These are phyloP conservation scores for Orchestes rusci DNA, from an alignment of 2,888 invertebrate genomes.

Conservation along the genomic window DNA sequence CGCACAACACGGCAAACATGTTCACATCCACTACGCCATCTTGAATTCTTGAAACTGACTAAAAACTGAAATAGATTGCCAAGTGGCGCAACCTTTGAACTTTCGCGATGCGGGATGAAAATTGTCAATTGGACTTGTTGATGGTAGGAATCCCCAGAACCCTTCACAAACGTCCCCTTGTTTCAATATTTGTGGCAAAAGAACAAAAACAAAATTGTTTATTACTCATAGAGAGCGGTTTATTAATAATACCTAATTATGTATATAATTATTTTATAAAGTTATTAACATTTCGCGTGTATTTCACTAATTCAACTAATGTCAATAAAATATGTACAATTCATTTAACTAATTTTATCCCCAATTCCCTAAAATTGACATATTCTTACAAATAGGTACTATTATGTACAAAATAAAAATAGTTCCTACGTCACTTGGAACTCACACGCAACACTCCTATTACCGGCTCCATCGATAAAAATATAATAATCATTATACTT, in stretches of 20 bases:
- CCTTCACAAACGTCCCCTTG: no score
- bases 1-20: no score
- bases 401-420: slow-evolving; percentile 29
- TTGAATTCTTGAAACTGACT: no score
- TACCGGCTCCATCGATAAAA: slow-evolving; percentile 34
- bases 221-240: no score
- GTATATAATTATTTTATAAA: slow-evolving; percentile 47
- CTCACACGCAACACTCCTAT: slow-evolving; percentile 40
- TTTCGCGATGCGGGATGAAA: no score
- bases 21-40: no score
- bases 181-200: no score
- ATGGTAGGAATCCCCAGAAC: no score
- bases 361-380: slow-evolving; percentile 67
- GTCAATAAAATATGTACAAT: slow-evolving; percentile 54
- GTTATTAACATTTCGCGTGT: slow-evolving; percentile 47
- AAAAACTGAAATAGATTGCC: no score
- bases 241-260: slow-evolving; percentile 47
- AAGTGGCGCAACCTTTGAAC: no score
- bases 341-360: slow-evolving; percentile 47
- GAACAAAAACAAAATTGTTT: no score
- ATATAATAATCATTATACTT: slow-evolving; percentile 37
- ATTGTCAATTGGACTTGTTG: no score
- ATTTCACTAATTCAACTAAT: slow-evolving; percentile 46
- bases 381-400: slow-evolving; percentile 55
- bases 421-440: slow-evolving; percentile 19